phyloP scores from a whole-genome alignment of 2,113 vertebrate genomes.

The Protobothrops mucrosquamatus region DNA sequence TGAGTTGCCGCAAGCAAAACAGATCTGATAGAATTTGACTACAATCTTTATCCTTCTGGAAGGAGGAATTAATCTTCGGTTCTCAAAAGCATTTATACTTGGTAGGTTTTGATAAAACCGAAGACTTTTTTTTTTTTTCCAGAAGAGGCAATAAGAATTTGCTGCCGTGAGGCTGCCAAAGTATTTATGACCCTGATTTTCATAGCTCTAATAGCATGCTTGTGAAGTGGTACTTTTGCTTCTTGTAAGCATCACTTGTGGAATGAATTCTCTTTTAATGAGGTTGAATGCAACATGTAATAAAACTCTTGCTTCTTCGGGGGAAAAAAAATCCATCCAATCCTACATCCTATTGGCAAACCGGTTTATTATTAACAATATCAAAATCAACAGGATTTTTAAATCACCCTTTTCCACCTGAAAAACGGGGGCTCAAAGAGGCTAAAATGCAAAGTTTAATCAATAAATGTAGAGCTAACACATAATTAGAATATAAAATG shows the following conservation, averaged over 20 bases:
- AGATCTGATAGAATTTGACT: conserved; percentile 75
- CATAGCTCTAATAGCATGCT: conserved; percentile 37
- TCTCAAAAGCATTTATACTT: conserved; percentile 75
- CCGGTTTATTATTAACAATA: not conserved
- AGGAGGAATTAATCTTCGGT: conserved; percentile 76
- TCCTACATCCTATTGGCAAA: not conserved
- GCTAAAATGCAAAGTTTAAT: not conserved
- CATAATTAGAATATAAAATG: not conserved
- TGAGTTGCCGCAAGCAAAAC: conserved; percentile 70
- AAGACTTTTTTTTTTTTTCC: not conserved
- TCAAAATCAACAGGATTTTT: not conserved
- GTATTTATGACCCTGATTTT: conserved; percentile 47
- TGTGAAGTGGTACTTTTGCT: conserved; percentile 4
- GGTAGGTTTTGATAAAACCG: conserved; percentile 75
- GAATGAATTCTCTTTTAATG: conserved; percentile 15
- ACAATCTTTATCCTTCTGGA: conserved; percentile 77
- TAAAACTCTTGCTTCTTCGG: not conserved
- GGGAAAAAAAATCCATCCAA: not conserved
- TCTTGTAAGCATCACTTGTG: conserved; percentile 43
- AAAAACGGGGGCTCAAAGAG: not conserved
- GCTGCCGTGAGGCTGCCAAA: conserved; percentile 59
- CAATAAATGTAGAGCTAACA: not conserved
- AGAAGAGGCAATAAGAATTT: conserved; percentile 59
- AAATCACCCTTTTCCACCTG: not conserved
- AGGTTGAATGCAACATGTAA: not conserved